Percentiles rank a stretch among this genome's conserved stretches.
phyloP scores from a whole-genome alignment of 2,888 invertebrate species.

The Lacanobia oleracea region DNA sequence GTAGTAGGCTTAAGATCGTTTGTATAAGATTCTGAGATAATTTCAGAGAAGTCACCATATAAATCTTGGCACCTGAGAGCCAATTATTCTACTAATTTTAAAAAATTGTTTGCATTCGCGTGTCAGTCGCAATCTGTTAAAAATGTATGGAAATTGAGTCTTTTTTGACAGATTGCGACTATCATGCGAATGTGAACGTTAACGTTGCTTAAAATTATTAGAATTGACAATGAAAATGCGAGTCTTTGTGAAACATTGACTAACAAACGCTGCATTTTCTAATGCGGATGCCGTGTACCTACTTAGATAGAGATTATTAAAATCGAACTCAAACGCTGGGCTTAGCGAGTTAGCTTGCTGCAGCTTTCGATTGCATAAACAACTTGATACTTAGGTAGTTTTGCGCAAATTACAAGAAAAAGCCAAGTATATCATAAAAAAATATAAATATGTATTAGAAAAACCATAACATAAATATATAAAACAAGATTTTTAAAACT shows the following conservation, averaged over 20 bases:
- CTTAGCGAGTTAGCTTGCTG: background rate
- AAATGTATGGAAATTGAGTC: no score
- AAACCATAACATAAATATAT: background rate
- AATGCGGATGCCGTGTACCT: background rate
- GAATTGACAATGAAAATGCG: background rate
- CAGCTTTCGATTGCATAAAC: background rate
- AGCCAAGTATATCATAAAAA: no score
- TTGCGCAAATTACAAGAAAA: no score
- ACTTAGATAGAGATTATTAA: no score
- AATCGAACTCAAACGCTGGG: background rate
- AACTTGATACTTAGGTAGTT: background rate
- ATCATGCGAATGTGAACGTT: no score
- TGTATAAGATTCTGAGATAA: conserved; percentile 17
- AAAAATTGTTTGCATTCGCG: no score
- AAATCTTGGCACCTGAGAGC: background rate
- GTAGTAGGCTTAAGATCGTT: conserved; percentile 32
- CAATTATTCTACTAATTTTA: no score
- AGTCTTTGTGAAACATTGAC: background rate
- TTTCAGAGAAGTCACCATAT: background rate
- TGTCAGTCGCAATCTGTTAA: no score
- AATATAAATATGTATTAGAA: no score
- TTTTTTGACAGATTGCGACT: no score
- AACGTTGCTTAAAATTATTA: no score
- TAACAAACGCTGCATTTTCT: background rate
- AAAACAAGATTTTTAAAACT: background rate